phyloP scores from a whole-genome alignment of 2,888 invertebrate species.

The Drosophila percnosoma region DNA sequence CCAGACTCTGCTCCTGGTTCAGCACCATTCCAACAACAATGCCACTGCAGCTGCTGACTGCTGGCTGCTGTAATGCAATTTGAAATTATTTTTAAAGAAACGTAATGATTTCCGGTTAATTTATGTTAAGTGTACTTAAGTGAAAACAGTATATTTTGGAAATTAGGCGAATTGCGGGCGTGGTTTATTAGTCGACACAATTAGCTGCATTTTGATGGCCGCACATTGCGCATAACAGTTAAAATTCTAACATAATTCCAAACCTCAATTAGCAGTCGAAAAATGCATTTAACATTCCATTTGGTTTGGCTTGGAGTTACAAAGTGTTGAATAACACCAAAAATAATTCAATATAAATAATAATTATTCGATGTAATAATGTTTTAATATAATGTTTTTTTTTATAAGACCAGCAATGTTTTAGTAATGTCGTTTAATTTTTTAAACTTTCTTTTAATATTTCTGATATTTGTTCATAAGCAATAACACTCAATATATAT shows the following conservation, averaged over 20 bases:
- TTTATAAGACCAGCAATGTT: neutral
- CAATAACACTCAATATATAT: neutral
- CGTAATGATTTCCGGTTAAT: conserved; percentile 73
- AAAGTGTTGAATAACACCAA: neutral
- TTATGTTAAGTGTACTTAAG: conserved; percentile 79
- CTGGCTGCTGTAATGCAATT: conserved; percentile 48
- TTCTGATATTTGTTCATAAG: neutral
- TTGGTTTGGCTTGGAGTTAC: neutral
- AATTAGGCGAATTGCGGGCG: conserved; percentile 65
- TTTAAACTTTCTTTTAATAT: neutral
- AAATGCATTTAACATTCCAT: neutral
- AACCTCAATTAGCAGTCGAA: conserved; percentile 27
- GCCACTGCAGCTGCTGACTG: conserved; percentile 2
- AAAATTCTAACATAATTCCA: conserved; percentile 29
- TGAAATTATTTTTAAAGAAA: conserved; percentile 76
- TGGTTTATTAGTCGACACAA: conserved; percentile 57
- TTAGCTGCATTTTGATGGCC: conserved; percentile 57
- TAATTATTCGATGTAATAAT: neutral
- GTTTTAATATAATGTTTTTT: neutral
- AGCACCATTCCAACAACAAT: neutral
- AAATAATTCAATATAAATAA: too few species aligned
- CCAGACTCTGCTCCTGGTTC: neutral
- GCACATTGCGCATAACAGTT: conserved; percentile 17
- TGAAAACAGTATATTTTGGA: conserved; percentile 70
- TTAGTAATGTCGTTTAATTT: neutral